These are phyloP conservation scores for Calephelis perditalis DNA, from an alignment of 2,888 invertebrate genomes.

Conservation along the genomic window DNA sequence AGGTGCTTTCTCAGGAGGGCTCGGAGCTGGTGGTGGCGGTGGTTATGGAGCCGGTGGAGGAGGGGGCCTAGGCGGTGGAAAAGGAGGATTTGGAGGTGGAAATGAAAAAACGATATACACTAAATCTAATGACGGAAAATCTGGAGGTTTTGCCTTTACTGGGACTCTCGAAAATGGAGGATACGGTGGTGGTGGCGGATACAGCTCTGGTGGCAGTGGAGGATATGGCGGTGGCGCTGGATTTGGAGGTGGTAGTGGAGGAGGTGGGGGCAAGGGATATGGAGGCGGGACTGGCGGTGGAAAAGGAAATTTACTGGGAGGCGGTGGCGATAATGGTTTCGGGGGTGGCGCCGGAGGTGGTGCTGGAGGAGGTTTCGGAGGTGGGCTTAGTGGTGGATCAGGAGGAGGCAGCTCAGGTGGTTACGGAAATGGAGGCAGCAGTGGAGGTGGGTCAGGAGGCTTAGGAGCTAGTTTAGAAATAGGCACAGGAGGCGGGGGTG, in stretches of 20 bases:
- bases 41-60: conserved; percentile 30
- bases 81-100: conserved; percentile 17
- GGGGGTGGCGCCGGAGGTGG: conserved; percentile 30
- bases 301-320: conserved; percentile 28
- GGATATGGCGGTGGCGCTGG: conserved; percentile 27
- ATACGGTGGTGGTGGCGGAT: conserved; percentile 18
- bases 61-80: conserved; percentile 28
- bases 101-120: conserved; percentile 19
- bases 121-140: conserved; percentile 22
- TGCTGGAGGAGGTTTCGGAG: conserved; percentile 23
- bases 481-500: conserved; percentile 18
- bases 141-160: conserved; percentile 27
- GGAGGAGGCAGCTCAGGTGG: conserved; percentile 30
- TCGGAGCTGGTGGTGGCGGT: conserved; percentile 29
- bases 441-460: conserved; percentile 20
- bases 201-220: conserved; percentile 12
- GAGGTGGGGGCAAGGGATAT: conserved; percentile 37
- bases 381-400: conserved; percentile 32
- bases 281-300: conserved; percentile 33
- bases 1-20: conserved; percentile 28
- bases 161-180: conserved; percentile 25
- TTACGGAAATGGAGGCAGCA: conserved; percentile 23
- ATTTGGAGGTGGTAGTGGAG: conserved; percentile 22
- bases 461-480: neutral
- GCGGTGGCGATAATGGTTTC: conserved; percentile 27